Base-by-base conservation (phyloP, 30 jellyfish, hydroid and myxozoan species). In the Catostylus mosaicus region DNA sequence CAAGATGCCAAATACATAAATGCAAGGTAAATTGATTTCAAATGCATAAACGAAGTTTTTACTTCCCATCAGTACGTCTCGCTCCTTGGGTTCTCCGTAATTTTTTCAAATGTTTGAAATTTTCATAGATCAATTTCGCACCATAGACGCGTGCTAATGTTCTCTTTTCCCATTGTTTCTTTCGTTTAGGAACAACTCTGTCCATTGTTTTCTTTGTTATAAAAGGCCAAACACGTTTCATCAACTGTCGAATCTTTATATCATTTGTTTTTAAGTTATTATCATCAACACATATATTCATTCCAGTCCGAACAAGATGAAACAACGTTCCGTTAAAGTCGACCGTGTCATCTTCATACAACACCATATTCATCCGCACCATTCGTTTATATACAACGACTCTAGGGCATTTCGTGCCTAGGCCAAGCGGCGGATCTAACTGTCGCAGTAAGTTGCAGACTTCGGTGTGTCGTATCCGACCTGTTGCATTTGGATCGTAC, bases 261-360 rank as follows among this genome's bases (percentile, higher is more conserved):
- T 90, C 97, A 54, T 84, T 90, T 34, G 90, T 80, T 59, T 76
- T 90, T 82, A 90, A 43, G 45, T 90, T 90, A 73, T 93, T 93
- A 57, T 84, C 87, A 24, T 90, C 96, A 10, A 88, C 51, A 76
- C 89, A 84, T 22, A 90, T 78, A 27, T 84, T 73, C 87, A 90
- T 61, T 4, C 97, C 97, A 0, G 97, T 90, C 34, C 97, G 89
- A 30, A 90, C 97, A 24, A 90, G 88, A 52, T 93, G 96, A 59
- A 90, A 90, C 74, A 90, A 60, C 16, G 93, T 83, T 12, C 88
- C 96, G 30, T 90, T 84, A 88, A 75, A 90, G 51, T 78, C 96
- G 47, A 90, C 97, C 16, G 93, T 83, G 56, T 78, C 93, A 62
- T 90, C 94, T 23, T 80, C 89, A 52, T 38, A 83, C 64, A 84